Percentiles rank a stretch among this genome's conserved stretches.
Conservation (phyloP, 1,140 invertebrate species). For the Aphis gossypii region DNA sequence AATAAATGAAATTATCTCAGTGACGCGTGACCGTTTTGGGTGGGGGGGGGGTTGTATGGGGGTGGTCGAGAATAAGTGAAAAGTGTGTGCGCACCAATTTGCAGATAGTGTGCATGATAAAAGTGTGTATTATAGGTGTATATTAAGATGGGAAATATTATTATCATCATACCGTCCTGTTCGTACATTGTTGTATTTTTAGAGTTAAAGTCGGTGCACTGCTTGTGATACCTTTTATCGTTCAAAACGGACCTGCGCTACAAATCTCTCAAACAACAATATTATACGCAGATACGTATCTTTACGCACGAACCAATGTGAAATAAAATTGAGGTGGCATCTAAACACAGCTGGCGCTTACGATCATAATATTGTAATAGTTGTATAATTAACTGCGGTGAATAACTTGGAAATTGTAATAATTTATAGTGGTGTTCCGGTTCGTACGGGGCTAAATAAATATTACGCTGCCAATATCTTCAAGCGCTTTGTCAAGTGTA, state of each 20-base stretch:
- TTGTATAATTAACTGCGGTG: neutral
- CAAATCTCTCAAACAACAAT: neutral
- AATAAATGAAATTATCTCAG: too few relatives aligned
- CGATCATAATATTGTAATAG: slow-evolving; percentile 11
- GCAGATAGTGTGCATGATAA: neutral
- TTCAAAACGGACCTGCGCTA: neutral
- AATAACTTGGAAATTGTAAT: slow-evolving; percentile 18
- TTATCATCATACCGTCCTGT: neutral
- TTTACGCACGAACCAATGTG: neutral
- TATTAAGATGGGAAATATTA: neutral
- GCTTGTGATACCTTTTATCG: neutral
- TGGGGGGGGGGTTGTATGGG: too few relatives aligned
- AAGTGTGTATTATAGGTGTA: neutral
- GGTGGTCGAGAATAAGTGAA: too few relatives aligned
- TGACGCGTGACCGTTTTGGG: too few relatives aligned
- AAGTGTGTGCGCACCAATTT: neutral
- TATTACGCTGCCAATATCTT: slow-evolving; percentile 17
- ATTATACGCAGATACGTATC: neutral
- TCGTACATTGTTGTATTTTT: neutral
- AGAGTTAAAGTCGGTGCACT: neutral
- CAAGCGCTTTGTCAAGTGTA: neutral
- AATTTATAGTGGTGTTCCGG: neutral
- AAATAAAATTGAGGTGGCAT: neutral
- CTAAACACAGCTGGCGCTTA: neutral
- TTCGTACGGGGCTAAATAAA: neutral